phyloP scores from a whole-genome alignment of 2,888 invertebrate genomes.

The Archips xylosteana region DNA sequence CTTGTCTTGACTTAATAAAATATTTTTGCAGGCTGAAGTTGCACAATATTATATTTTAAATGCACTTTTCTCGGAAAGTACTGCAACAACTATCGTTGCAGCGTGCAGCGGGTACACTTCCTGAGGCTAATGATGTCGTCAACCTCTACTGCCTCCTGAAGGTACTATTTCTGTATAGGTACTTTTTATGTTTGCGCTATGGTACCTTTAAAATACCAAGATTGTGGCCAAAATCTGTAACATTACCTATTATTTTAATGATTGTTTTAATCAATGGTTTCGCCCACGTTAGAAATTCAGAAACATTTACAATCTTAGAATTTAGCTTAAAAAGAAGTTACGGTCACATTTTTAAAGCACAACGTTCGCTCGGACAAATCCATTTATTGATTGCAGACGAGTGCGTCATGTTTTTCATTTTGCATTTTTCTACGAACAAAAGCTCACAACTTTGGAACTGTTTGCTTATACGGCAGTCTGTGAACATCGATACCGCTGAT shows the following conservation, averaged over 20 bases:
- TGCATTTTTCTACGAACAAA: background rate
- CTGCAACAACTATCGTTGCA: slow-evolving; percentile 15
- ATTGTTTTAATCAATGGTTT: too few relatives aligned
- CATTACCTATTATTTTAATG: too few relatives aligned
- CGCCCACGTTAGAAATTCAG: too few relatives aligned
- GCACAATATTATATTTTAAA: background rate
- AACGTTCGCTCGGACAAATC: too few relatives aligned
- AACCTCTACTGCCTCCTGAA: slow-evolving; percentile 6
- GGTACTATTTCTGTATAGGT: background rate
- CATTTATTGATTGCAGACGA: too few relatives aligned
- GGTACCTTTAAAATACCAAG: too few relatives aligned
- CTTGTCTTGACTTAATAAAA: too few relatives aligned
- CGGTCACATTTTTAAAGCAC: too few relatives aligned
- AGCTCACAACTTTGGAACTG: background rate
- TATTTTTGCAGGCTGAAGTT: background rate
- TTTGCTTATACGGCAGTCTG: background rate
- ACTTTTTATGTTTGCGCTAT: too few relatives aligned
- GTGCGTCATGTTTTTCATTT: background rate
- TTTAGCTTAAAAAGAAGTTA: too few relatives aligned
- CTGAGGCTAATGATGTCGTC: slow-evolving; percentile 15
- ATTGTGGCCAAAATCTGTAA: too few relatives aligned
- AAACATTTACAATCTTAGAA: too few relatives aligned
- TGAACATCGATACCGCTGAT: background rate
- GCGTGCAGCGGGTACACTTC: slow-evolving; percentile 8
- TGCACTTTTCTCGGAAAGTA: background rate